phyloP scores from a whole-genome alignment of 1,140 invertebrate genomes.

The Drusus annulatus region DNA sequence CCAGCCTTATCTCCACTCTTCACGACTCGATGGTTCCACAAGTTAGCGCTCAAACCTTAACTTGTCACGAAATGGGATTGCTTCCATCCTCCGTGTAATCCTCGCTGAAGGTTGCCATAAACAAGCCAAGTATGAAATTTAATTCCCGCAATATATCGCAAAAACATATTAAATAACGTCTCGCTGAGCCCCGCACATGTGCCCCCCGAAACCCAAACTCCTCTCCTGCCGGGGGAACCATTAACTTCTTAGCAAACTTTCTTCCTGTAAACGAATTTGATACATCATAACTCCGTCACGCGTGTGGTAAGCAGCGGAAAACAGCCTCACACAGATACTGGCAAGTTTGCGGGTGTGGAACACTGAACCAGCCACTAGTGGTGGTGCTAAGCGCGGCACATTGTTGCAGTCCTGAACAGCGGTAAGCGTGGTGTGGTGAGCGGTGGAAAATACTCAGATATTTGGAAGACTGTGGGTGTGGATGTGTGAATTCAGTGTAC shows the following conservation, averaged over 20 bases:
- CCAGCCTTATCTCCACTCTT: too few relatives aligned
- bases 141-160: slow-evolving; percentile 30
- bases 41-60: neutral
- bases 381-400: neutral
- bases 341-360: too few relatives aligned
- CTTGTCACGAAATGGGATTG: slow-evolving; percentile 10
- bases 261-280: slow-evolving; percentile 57
- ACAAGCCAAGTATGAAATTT: slow-evolving; percentile 14
- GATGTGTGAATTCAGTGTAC: too few relatives aligned
- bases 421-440: neutral
- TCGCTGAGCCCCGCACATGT: slow-evolving; percentile 8
- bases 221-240: slow-evolving; percentile 28
- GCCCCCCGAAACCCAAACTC: neutral
- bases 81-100: slow-evolving; percentile 10
- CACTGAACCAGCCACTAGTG: neutral
- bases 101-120: slow-evolving; percentile 2
- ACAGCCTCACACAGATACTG: neutral
- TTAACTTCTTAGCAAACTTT: slow-evolving; percentile 57
- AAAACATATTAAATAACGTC: slow-evolving; percentile 34
- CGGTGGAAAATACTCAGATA: slow-evolving; percentile 42
- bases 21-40: neutral
- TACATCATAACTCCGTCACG: slow-evolving; percentile 58
- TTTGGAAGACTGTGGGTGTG: too few relatives aligned
- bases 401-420: too few relatives aligned
- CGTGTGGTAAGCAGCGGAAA: slow-evolving; percentile 52